phyloP scores from a whole-genome alignment of 2,113 vertebrate genomes.

The Charina bottae region DNA sequence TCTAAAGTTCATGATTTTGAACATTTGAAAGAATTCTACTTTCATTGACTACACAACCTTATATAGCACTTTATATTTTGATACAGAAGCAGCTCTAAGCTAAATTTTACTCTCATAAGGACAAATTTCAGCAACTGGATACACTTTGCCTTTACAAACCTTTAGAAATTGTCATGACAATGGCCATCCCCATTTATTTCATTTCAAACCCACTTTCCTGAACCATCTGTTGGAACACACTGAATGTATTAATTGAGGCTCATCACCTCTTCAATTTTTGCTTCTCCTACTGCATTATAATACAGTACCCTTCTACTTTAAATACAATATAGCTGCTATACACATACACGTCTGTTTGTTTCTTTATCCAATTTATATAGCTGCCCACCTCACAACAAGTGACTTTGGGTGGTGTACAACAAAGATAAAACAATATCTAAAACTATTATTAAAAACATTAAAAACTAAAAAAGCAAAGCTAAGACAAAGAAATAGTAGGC shows the following conservation, averaged over 20 bases:
- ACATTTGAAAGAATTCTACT: not conserved
- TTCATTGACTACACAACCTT: not conserved
- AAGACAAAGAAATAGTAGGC: too few species aligned
- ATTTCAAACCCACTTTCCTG: not conserved
- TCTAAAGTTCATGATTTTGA: not conserved
- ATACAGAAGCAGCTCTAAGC: not conserved
- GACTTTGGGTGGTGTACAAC: too few species aligned
- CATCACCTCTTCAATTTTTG: slow-evolving; percentile 25
- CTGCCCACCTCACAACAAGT: too few species aligned
- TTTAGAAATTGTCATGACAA: not conserved
- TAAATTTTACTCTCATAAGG: not conserved
- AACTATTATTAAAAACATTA: too few species aligned
- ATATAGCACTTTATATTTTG: not conserved
- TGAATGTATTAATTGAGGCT: not conserved
- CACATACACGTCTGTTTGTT: not conserved
- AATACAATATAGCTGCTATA: not conserved
- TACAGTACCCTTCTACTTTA: not conserved
- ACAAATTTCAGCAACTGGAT: not conserved
- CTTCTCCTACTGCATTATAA: not conserved
- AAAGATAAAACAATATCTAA: too few species aligned
- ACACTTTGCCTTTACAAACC: not conserved
- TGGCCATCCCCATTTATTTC: slow-evolving; percentile 1
- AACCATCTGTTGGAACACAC: slow-evolving; percentile 14
- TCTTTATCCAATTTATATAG: too few species aligned
- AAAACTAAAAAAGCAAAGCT: too few species aligned